A percentile compares a stretch with the other conserved stretches of the same genome.
Conservation (phyloP, 2,888 invertebrate genomes). For the Quadroppia sp. region DNA sequence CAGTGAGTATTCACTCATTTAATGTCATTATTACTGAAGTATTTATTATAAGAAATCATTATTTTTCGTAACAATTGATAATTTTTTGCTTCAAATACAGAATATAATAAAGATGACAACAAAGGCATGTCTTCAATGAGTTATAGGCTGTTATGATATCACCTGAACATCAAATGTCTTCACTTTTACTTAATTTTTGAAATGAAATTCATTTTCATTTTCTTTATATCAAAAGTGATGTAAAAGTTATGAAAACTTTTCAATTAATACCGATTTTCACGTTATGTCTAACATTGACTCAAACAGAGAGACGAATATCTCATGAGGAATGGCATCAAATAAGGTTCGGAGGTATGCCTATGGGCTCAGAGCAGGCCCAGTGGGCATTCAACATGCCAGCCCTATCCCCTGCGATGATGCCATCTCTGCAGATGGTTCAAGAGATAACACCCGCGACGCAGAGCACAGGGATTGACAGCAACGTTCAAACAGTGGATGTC, state of each 20-base stretch:
- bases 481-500: background rate
- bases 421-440: no score
- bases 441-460: no score
- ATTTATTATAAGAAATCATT: no score
- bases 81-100: background rate
- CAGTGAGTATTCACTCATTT: no score
- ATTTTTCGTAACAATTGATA: no score
- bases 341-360: background rate
- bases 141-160: background rate
- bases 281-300: background rate
- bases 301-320: background rate
- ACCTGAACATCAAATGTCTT: background rate
- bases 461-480: background rate
- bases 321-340: constrained; percentile 14
- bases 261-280: background rate
- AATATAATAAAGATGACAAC: background rate
- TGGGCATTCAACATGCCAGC: background rate
- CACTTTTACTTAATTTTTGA: no score
- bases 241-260: no score
- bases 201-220: no score
- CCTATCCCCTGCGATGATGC: no score
- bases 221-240: no score
- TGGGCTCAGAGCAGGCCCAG: background rate
- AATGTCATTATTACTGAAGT: no score
- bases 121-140: background rate